Evolutionary conservation across 2,888 invertebrate species (phyloP), one percentile per base, ranked within the genome.

Genomic region (Halictus ligatus): DNA sequence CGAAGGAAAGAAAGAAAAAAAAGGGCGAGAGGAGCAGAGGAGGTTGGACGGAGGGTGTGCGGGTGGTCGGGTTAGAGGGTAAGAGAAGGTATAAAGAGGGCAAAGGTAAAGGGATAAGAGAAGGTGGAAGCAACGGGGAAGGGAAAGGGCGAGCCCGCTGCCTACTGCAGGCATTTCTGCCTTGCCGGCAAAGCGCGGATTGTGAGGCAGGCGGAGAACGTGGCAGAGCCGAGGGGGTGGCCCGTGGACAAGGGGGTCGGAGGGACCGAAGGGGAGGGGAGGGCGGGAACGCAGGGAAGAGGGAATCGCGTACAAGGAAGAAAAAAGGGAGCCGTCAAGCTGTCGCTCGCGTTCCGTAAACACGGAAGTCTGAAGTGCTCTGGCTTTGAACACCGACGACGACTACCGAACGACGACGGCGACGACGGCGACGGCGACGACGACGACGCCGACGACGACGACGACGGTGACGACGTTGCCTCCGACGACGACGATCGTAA

Each of bases 321-420:
- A 85, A 90, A 86, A 84, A 85, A 87, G 84, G 84, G 89, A 83
- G 72, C 88, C 78, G 87, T 87, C 85, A 81, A 87, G 87, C 88
- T 80, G 87, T 86, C 87, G 86, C 87, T 88, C 84, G 89, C 87
- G 85, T 90, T 91, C 87, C 86, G 91, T 89, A 90, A 91, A 91
- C 91, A 91, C 83, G 88, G 87, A 81, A 88, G 89, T 84, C 84
- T 80, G 78, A 87, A 89, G 85, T 87, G 79, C 80, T 76, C 81
- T 18, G 83, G 78, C 89, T 89, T 89, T 89, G 84, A 89, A 85
- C 88, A 77, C 75, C 81, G 73, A 80, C 88, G 83, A 76, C 83
- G 83, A 78, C 83, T 85, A 75, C 85, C 85, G 82, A 85, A 87
- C 86, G 79, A 46, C 79, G 80, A 75, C 80, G 80, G 18, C 81